These are phyloP conservation scores for Nipponia nippon DNA, from an alignment of 2,113 vertebrate species.

Conservation along the genomic window DNA sequence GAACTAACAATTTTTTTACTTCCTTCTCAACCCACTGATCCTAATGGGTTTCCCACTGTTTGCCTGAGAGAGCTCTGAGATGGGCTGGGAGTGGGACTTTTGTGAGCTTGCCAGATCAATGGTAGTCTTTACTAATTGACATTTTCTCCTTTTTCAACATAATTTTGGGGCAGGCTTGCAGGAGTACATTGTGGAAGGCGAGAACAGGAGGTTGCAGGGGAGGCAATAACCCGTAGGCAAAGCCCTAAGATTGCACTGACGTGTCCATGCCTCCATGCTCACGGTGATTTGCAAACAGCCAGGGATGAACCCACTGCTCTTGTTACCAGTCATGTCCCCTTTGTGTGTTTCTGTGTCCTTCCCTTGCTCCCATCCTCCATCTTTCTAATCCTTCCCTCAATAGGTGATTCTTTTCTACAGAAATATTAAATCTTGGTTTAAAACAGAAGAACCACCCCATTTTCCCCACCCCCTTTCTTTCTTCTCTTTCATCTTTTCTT, in stretches of 20 bases:
- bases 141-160: not conserved
- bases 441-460: conserved; percentile 12
- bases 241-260: conserved; percentile 9
- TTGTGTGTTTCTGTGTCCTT: not conserved
- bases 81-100: not conserved
- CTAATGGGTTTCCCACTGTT: not conserved
- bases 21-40: not conserved
- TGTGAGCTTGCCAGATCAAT: not conserved
- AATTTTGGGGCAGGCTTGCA: not conserved
- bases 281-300: conserved; percentile 43
- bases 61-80: not conserved
- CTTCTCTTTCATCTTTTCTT: conserved; percentile 41
- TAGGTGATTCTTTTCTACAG: conserved; percentile 11
- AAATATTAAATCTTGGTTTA: conserved; percentile 42
- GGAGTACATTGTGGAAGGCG: not conserved
- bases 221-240: conserved; percentile 28
- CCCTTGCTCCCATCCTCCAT: conserved; percentile 19
- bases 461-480: conserved; percentile 9
- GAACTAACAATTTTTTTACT: not conserved
- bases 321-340: not conserved
- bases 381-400: conserved; percentile 49
- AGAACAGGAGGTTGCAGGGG: not conserved
- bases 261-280: conserved; percentile 38
- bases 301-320: conserved; percentile 9
- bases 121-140: not conserved